Evolutionary conservation across 2,888 invertebrate species (phyloP).

Genomic region (Leuctra nigra): DNA sequence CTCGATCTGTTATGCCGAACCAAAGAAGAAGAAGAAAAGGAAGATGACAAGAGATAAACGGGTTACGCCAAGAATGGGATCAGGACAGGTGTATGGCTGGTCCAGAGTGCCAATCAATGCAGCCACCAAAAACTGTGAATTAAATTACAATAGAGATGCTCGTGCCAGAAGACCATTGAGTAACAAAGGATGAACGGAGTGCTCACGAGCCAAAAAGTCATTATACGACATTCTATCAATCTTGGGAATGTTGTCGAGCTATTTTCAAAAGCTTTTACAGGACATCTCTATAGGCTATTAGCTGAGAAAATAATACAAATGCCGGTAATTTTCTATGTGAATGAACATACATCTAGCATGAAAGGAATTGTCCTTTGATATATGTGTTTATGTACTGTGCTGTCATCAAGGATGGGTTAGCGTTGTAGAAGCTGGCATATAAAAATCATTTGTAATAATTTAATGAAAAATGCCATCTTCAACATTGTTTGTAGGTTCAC

Average conservation of each 20-base stretch:
- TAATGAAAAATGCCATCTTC: too few species aligned
- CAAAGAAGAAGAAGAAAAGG: background rate
- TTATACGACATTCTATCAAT: constrained; percentile 1
- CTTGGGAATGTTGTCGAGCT: constrained; percentile 1
- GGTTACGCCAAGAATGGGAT: background rate
- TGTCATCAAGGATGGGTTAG: too few species aligned
- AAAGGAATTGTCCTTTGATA: too few species aligned
- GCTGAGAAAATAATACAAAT: too few species aligned
- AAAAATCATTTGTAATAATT: too few species aligned
- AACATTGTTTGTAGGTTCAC: too few species aligned
- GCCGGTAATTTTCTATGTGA: too few species aligned
- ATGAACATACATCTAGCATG: too few species aligned
- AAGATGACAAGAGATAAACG: constrained; percentile 4
- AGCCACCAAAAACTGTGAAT: background rate
- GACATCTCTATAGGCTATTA: too few species aligned
- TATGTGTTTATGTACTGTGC: too few species aligned
- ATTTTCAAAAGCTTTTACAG: background rate
- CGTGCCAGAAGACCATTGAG: constrained; percentile 12
- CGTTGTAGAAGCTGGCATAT: too few species aligned
- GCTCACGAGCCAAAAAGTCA: background rate
- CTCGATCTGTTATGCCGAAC: background rate
- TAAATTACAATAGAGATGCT: constrained; percentile 5
- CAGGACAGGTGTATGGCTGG: constrained; percentile 1
- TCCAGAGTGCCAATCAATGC: constrained; percentile 8
- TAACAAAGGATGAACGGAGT: constrained; percentile 8